Conservation (phyloP, 30 jellyfish, hydroid and myxozoan genomes). For the Hydra vulgaris region DNA sequence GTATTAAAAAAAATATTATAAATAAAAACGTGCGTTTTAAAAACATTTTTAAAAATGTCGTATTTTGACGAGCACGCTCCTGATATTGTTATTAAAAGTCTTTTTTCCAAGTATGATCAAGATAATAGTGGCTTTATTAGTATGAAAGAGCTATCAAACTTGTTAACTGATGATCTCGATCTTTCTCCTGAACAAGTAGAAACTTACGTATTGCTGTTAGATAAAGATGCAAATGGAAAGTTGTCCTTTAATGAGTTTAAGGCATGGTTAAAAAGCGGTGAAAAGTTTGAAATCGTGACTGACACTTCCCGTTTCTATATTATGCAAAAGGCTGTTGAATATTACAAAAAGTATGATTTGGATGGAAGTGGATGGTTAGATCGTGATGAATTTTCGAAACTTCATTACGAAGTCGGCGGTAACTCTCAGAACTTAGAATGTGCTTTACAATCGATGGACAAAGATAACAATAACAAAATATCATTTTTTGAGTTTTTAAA, state of each 20-base stretch:
- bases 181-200: conserved; percentile 32
- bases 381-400: conserved; percentile 20
- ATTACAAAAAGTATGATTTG: conserved; percentile 17
- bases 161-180: conserved; percentile 25
- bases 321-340: conserved; percentile 35
- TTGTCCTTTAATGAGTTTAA: conserved; percentile 33
- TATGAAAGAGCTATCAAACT: not conserved
- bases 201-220: conserved; percentile 18
- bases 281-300: conserved; percentile 14
- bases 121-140: conserved; percentile 30
- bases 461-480: conserved; percentile 28
- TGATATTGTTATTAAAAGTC: conserved; percentile 33
- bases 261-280: conserved; percentile 33
- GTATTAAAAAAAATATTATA: no score
- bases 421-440: conserved; percentile 12
- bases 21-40: no score
- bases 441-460: conserved; percentile 29
- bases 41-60: not conserved
- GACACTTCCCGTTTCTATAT: conserved; percentile 20
- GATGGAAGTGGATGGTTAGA: conserved; percentile 35
- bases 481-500: conserved; percentile 31
- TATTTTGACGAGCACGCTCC: conserved; percentile 38
- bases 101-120: conserved; percentile 25
- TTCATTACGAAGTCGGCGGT: conserved; percentile 33
- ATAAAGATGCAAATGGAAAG: conserved; percentile 40